Percentiles rank a stretch among this genome's conserved stretches.
These are phyloP conservation scores for Microctenopoma steveboyesi DNA, from an alignment of 2,797 vertebrate species.

Conservation along the genomic window DNA sequence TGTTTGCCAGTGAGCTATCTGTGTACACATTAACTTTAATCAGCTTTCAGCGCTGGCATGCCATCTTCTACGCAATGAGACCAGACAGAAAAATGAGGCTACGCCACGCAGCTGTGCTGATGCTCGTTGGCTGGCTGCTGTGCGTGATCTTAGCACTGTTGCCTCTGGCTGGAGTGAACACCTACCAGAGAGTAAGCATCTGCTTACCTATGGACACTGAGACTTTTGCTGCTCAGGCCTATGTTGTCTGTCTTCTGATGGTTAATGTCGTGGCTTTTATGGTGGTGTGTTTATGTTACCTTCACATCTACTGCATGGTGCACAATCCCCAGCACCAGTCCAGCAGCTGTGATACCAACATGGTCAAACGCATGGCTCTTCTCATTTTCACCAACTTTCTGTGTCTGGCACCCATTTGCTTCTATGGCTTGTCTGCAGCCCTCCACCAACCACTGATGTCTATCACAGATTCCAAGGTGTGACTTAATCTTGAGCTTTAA, in stretches of 20 bases:
- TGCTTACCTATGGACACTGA: constrained; percentile 91
- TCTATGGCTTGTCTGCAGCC: constrained; percentile 89
- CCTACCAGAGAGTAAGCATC: constrained; percentile 91
- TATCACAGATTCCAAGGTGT: constrained; percentile 89
- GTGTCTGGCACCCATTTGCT: constrained; percentile 91
- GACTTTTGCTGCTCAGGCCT: constrained; percentile 79
- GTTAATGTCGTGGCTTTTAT: constrained; percentile 86
- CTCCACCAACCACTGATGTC: constrained; percentile 90
- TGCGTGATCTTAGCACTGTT: constrained; percentile 84
- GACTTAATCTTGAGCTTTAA: constrained; percentile 7
- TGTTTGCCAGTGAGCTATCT: constrained; percentile 89
- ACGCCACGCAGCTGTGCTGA: constrained; percentile 80
- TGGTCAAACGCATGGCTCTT: constrained; percentile 90
- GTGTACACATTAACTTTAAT: constrained; percentile 89
- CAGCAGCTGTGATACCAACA: constrained; percentile 86
- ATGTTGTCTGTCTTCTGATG: constrained; percentile 82
- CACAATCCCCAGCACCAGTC: constrained; percentile 87
- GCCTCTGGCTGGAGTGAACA: constrained; percentile 88
- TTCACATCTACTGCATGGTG: constrained; percentile 89
- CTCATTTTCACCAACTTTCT: constrained; percentile 91
- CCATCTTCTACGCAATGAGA: constrained; percentile 89
- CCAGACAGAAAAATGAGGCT: constrained; percentile 83
- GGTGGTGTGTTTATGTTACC: constrained; percentile 88
- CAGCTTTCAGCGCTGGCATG: constrained; percentile 90
- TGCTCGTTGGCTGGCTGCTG: constrained; percentile 86